A percentile compares a stretch with the other conserved stretches of the same genome.
These are phyloP conservation scores for Leucoptera coffeella DNA, from an alignment of 2,888 invertebrate genomes.

Conservation along the genomic window DNA sequence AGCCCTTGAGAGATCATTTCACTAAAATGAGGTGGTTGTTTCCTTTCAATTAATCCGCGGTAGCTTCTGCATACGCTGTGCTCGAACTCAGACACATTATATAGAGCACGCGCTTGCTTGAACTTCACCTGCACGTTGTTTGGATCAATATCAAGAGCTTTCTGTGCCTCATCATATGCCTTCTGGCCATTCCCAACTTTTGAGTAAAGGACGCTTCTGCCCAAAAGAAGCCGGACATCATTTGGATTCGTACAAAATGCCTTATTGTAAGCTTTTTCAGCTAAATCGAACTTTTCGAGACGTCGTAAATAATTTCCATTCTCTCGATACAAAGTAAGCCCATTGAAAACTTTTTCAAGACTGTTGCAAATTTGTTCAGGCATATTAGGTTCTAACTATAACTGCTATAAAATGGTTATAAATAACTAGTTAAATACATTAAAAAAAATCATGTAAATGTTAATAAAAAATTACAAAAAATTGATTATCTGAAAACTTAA, in stretches of 20 bases:
- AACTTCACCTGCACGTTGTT: slow-evolving; percentile 32
- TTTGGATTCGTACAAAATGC: slow-evolving; percentile 23
- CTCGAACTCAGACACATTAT: slow-evolving; percentile 42
- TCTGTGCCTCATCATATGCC: slow-evolving; percentile 33
- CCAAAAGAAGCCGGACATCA: slow-evolving; percentile 28
- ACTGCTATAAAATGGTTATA: too few relatives aligned
- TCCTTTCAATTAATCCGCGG: slow-evolving; percentile 22
- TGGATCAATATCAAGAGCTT: slow-evolving; percentile 33
- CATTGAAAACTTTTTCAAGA: too few relatives aligned
- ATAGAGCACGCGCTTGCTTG: slow-evolving; percentile 39
- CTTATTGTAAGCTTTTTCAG: slow-evolving; percentile 34
- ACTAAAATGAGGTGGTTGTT: slow-evolving; percentile 34
- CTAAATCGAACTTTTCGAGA: slow-evolving; percentile 37
- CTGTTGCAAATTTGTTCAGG: too few relatives aligned
- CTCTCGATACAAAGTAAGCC: slow-evolving; percentile 35
- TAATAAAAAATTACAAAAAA: too few relatives aligned
- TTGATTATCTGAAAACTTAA: too few relatives aligned
- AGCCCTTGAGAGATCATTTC: slow-evolving; percentile 39
- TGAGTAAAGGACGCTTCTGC: slow-evolving; percentile 35
- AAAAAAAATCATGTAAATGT: too few relatives aligned
- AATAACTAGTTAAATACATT: too few relatives aligned
- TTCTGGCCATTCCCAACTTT: slow-evolving; percentile 35
- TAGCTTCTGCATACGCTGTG: slow-evolving; percentile 38
- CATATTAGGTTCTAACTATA: too few relatives aligned
- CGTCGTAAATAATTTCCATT: slow-evolving; percentile 31